Base-by-base conservation (phyloP, 2,888 invertebrate genomes). In the Philhelius pedissequus region DNA sequence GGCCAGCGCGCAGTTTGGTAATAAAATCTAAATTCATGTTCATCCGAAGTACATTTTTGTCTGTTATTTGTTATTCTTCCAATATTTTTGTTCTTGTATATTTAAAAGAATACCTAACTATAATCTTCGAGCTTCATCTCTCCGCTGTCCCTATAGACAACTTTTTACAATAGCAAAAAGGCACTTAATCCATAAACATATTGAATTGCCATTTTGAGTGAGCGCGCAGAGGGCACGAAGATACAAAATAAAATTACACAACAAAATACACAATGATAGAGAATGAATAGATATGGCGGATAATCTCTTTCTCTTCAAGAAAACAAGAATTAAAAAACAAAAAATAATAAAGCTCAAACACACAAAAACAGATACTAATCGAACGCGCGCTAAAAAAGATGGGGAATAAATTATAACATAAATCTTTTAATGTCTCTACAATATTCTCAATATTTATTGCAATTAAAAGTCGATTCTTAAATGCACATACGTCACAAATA, bases 371-470 rank as follows among this genome's bases (percentile, higher is more conserved):
- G 82, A 82, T 82, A 82, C 66, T 82, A 77, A 82, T 82, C 82
- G 77, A 77, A 80, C 68, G 71, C 60, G 13, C 43, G 48, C 22
- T 25, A 48, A 52, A 54, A 82, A 78, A 77, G 66, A 77, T 78
- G 66, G 60, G 18, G 73, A 82, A 82, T 77, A 62, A 82, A 82
- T 82, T 82, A 82, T 82, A 82, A 77, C 82, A 82, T 82, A 82
- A 82, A 82, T 82, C 82, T 77, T 82, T 73, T 68, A 82, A 82
- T 82, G 82, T 82, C 77, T 68, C 81, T 82, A 73, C 82, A 82
- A 82, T 82, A 82, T 82, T 82, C 82, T 77, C 77, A 82, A 82
- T 82, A 77, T 82, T 82, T 82, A 71, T 82, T 82, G 82, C 82
- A 82, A 82, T 82, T 82, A 82, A 82, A 82, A 82, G 78, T 82